A percentile compares a stretch with the other conserved stretches of the same genome.
Evolutionary conservation across 1,140 invertebrate genomes (phyloP).

Genomic region (Zaprionus taronus): DNA sequence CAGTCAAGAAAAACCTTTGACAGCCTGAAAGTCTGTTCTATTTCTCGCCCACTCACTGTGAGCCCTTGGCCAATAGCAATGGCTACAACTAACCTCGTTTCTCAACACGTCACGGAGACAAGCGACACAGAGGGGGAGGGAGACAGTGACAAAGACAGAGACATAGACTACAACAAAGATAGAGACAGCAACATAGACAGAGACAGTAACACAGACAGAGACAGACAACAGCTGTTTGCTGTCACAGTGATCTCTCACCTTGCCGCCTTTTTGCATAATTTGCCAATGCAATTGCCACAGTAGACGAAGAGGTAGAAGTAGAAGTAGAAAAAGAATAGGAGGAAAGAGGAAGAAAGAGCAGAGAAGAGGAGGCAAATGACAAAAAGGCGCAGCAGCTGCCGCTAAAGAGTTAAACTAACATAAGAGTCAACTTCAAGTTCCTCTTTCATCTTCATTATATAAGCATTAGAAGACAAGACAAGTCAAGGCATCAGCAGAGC

Average conservation of each 20-base stretch:
- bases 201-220: background rate
- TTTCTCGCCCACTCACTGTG: constrained; percentile 27
- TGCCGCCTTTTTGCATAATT: constrained; percentile 40
- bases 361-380: background rate
- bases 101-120: constrained; percentile 22
- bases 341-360: background rate
- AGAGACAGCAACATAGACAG: background rate
- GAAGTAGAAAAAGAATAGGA: background rate
- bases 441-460: constrained; percentile 44
- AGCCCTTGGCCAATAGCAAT: constrained; percentile 43
- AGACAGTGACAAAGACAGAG: constrained; percentile 2
- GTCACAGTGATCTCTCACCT: constrained; percentile 71
- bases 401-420: constrained; percentile 22
- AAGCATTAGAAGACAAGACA: constrained; percentile 30
- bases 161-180: constrained; percentile 3
- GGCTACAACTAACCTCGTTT: constrained; percentile 69
- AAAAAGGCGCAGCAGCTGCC: background rate
- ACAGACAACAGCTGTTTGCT: constrained; percentile 71
- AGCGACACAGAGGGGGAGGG: background rate
- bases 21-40: background rate
- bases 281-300: constrained; percentile 39
- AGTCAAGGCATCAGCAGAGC: constrained; percentile 48
- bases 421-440: constrained; percentile 25
- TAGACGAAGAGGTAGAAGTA: background rate
- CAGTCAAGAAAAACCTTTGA: background rate